Conservation (phyloP, 2,113 vertebrate species). For the Casuarius casuarius region DNA sequence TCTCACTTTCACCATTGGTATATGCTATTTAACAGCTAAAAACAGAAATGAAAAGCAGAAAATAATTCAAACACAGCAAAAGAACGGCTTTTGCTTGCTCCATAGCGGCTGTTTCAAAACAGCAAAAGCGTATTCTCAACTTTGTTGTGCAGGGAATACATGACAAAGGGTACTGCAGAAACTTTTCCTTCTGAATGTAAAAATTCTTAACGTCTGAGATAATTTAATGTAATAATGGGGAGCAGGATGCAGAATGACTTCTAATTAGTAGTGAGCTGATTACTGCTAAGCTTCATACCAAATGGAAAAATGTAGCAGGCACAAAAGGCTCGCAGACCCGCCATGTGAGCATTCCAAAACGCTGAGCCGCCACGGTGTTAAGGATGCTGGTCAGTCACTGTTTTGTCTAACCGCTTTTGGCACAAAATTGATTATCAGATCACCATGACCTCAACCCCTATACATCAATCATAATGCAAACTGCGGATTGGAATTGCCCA, state of each 20-base stretch:
- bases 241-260: constrained; percentile 35
- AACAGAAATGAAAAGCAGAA: neutral
- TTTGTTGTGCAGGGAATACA: neutral
- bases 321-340: constrained; percentile 44
- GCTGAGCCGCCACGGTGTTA: constrained; percentile 40
- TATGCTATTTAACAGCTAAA: neutral
- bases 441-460: neutral
- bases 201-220: constrained; percentile 48
- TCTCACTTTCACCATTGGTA: neutral
- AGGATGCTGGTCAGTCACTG: constrained; percentile 13
- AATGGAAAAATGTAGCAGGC: constrained; percentile 8
- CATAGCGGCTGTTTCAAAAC: neutral
- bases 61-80: neutral
- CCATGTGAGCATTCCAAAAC: constrained; percentile 40
- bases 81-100: neutral
- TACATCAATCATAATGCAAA: neutral
- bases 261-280: constrained; percentile 69
- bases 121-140: neutral
- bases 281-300: constrained; percentile 43
- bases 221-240: constrained; percentile 48
- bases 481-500: neutral
- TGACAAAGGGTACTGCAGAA: neutral
- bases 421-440: constrained; percentile 9
- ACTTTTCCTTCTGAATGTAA: neutral
- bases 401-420: constrained; percentile 24